Evolutionary conservation across 2,797 vertebrate species (phyloP).

Genomic region (Pangasius macronema): DNA sequence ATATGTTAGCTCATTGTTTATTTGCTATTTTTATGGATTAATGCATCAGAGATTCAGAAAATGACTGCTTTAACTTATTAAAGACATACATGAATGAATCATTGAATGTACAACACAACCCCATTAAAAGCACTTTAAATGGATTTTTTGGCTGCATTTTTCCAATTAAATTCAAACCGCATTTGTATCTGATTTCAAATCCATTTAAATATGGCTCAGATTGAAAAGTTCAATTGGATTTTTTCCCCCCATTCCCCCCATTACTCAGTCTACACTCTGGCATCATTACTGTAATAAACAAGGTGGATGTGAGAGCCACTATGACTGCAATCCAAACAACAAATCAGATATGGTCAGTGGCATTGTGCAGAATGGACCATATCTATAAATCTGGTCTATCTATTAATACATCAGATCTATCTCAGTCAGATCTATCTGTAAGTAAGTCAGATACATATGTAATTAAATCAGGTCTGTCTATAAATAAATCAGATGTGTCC

Average conservation of each 20-base stretch:
- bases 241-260: background rate
- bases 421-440: background rate
- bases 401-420: background rate
- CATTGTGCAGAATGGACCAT: background rate
- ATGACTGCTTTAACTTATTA: background rate
- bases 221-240: background rate
- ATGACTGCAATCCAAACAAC: background rate
- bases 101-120: background rate
- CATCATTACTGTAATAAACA: background rate
- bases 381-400: background rate
- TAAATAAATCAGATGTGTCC: background rate
- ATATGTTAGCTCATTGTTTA: background rate
- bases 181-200: constrained; percentile 4
- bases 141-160: background rate
- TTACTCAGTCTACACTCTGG: background rate
- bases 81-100: background rate
- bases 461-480: background rate
- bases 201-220: background rate
- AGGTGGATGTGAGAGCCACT: background rate
- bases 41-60: background rate
- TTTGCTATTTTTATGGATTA: background rate
- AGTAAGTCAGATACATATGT: background rate
- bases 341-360: background rate
- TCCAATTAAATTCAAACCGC: too few relatives aligned
- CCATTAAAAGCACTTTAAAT: background rate